A percentile compares a stretch with the other conserved stretches of the same genome.
phyloP scores from a whole-genome alignment of 2,113 vertebrate genomes.

The Bothrops jararaca region DNA sequence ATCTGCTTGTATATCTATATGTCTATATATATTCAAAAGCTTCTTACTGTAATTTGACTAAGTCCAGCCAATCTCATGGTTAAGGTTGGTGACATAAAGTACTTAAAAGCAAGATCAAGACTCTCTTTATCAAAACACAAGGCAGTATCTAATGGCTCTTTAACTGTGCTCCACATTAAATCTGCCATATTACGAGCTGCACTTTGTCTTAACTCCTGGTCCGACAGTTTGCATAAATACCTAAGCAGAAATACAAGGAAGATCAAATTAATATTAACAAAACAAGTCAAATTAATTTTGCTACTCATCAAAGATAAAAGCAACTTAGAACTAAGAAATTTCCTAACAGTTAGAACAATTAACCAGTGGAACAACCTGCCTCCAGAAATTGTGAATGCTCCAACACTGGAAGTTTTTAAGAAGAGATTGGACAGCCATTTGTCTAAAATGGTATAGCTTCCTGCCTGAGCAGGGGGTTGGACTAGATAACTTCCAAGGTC shows the following conservation, averaged over 20 bases:
- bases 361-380: no score
- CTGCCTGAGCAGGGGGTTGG: no score
- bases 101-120: constrained; percentile 97
- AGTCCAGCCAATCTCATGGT: constrained; percentile 98
- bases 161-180: constrained; percentile 99
- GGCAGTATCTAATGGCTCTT: constrained; percentile 95
- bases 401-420: no score
- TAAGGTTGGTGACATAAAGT: constrained; percentile 98
- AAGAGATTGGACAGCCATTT: no score
- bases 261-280: constrained; percentile 13
- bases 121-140: constrained; percentile 99
- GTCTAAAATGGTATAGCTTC: no score
- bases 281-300: constrained; percentile 8
- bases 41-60: constrained; percentile 96
- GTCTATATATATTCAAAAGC: constrained; percentile 18
- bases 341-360: no score
- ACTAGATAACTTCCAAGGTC: no score
- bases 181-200: constrained; percentile 98
- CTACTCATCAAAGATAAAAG: not conserved
- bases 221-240: constrained; percentile 97
- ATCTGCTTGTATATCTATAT: not conserved
- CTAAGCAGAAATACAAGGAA: constrained; percentile 62
- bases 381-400: no score
- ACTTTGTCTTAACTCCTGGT: constrained; percentile 97
- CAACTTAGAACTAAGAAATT: no score